Percentiles rank a stretch among this genome's conserved stretches.
These are phyloP conservation scores for Cylas formicarius DNA, from an alignment of 1,140 invertebrate species.

Conservation along the genomic window DNA sequence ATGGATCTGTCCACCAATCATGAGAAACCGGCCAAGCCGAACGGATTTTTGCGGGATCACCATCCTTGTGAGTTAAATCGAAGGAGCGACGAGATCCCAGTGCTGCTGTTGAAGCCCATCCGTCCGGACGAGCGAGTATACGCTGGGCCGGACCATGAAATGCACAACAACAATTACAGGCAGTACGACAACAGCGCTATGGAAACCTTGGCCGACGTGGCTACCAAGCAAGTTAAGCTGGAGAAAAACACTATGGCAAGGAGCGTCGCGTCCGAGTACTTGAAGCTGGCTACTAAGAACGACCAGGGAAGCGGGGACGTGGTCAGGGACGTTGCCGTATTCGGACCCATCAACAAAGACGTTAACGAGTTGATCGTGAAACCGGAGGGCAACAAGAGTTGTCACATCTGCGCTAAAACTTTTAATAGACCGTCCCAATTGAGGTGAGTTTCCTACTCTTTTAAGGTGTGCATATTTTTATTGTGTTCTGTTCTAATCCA, in stretches of 20 bases:
- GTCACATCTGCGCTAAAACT: slow-evolving; percentile 82
- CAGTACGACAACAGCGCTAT: slow-evolving; percentile 42
- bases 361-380: slow-evolving; percentile 37
- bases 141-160: background rate
- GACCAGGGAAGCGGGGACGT: slow-evolving; percentile 27
- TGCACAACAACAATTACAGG: slow-evolving; percentile 16
- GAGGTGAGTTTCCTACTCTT: slow-evolving; percentile 46
- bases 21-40: too few relatives aligned
- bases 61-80: too few relatives aligned
- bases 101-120: slow-evolving; percentile 3
- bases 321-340: slow-evolving; percentile 20
- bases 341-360: slow-evolving; percentile 24
- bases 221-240: slow-evolving; percentile 41
- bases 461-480: too few relatives aligned
- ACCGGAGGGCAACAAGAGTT: slow-evolving; percentile 46
- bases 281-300: slow-evolving; percentile 52
- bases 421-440: slow-evolving; percentile 87
- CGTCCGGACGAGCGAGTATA: slow-evolving; percentile 6
- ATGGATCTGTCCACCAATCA: slow-evolving; percentile 37
- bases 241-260: slow-evolving; percentile 45
- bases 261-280: slow-evolving; percentile 53
- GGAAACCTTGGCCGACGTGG: slow-evolving; percentile 43
- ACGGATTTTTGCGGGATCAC: too few relatives aligned
- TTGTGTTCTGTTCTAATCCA: too few relatives aligned
- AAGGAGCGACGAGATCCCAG: too few relatives aligned